A percentile compares a stretch with the other conserved stretches of the same genome.
phyloP scores from a whole-genome alignment of 2,888 invertebrate species.

The Cryptus armator region DNA sequence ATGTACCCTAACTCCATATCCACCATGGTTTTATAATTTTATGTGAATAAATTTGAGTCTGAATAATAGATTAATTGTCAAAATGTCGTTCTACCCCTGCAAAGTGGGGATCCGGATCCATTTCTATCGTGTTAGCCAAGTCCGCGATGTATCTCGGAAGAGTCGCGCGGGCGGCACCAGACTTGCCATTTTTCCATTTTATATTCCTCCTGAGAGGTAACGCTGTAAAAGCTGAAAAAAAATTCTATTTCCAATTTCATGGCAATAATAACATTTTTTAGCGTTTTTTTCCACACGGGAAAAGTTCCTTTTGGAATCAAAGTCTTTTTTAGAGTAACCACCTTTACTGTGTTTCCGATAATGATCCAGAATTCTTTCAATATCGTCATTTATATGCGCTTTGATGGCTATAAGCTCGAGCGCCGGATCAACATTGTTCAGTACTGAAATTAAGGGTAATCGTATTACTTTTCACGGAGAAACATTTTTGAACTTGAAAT shows the following conservation, averaged over 20 bases:
- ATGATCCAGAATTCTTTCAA: conserved; percentile 74
- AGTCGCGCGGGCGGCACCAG: conserved; percentile 54
- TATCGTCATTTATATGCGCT: conserved; percentile 75
- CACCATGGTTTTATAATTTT: too few species aligned
- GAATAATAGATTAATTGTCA: not conserved
- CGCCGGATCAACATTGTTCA: conserved; percentile 78
- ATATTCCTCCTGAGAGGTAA: conserved; percentile 70
- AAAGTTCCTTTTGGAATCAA: not conserved
- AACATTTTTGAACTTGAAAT: not conserved
- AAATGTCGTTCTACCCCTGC: conserved; percentile 75
- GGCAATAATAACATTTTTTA: conserved; percentile 8
- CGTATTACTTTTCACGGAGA: not conserved
- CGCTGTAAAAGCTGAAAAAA: conserved; percentile 70
- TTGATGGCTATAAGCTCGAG: conserved; percentile 78
- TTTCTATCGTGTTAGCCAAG: conserved; percentile 78
- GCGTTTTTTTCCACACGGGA: not conserved
- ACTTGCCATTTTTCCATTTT: conserved; percentile 68
- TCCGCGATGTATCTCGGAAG: conserved; percentile 79
- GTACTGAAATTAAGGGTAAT: conserved; percentile 68
- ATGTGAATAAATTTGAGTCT: too few species aligned
- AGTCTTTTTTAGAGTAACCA: conserved; percentile 40
- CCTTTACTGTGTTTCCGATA: conserved; percentile 75
- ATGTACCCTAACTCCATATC: too few species aligned
- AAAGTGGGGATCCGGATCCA: conserved; percentile 83
- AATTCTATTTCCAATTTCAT: conserved; percentile 10